Conservation (phyloP, 2,797 vertebrate genomes). For the Xyrichtys novacula region DNA sequence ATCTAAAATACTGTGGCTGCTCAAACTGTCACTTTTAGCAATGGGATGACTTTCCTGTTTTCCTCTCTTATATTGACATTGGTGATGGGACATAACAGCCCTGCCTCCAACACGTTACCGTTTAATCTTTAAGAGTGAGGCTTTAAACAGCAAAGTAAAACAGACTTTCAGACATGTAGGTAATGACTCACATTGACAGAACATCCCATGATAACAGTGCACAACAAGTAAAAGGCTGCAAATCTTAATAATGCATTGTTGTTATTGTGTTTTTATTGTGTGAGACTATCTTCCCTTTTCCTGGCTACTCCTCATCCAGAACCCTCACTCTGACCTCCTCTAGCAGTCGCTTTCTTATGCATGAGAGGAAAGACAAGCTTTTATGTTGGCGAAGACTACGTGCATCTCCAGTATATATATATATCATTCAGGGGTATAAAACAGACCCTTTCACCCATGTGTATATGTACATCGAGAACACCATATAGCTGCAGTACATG, state of each 20-base stretch:
- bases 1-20: too few species aligned
- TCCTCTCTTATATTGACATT: too few species aligned
- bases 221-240: neutral
- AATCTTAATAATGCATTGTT: slow-evolving; percentile 16
- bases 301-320: neutral
- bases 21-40: too few species aligned
- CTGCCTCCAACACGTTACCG: neutral
- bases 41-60: too few species aligned
- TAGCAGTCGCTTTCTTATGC: slow-evolving; percentile 24
- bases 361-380: slow-evolving; percentile 33
- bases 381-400: slow-evolving; percentile 28
- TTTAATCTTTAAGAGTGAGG: neutral
- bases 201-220: neutral
- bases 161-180: neutral
- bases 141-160: neutral
- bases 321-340: slow-evolving; percentile 8
- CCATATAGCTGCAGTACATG: slow-evolving; percentile 6
- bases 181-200: slow-evolving; percentile 5
- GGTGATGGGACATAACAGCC: too few species aligned
- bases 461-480: slow-evolving; percentile 6
- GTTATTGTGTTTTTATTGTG: slow-evolving; percentile 29
- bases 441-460: slow-evolving; percentile 13
- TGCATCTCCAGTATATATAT: slow-evolving; percentile 1
- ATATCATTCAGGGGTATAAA: neutral
- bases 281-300: slow-evolving; percentile 1